Evolutionary conservation across 2,888 invertebrate species (phyloP).

Genomic region (Caenorhabditis zanzibari): DNA sequence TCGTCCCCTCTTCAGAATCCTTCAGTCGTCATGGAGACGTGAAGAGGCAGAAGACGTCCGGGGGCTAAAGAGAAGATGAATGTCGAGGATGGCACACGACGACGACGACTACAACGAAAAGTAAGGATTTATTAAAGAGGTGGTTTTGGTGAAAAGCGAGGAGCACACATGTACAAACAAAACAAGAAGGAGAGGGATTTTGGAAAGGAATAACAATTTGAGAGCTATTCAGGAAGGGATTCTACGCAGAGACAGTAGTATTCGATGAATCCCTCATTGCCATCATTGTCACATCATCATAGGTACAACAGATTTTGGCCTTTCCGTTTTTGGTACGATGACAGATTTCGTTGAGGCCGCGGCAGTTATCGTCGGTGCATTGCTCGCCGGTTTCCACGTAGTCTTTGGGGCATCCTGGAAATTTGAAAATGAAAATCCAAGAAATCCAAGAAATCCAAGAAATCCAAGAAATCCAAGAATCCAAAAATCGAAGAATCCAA

Average conservation of each 20-base stretch:
- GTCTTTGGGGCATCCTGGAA: conserved; percentile 79
- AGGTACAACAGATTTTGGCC: conserved; percentile 75
- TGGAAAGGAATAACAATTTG: not conserved
- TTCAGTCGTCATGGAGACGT: conserved; percentile 37
- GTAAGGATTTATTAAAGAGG: conserved; percentile 59
- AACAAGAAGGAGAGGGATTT: conserved; percentile 4
- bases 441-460: too few species aligned
- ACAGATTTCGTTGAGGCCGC: conserved; percentile 71
- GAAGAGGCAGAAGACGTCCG: not conserved
- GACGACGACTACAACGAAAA: conserved; percentile 8
- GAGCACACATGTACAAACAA: conserved; percentile 56
- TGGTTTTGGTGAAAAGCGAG: not conserved
- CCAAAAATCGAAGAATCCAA: too few species aligned
- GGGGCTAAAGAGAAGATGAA: conserved; percentile 3
- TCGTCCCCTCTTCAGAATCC: conserved; percentile 54
- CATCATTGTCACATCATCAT: conserved; percentile 63
- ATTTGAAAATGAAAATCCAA: not conserved
- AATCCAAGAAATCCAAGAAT: too few species aligned
- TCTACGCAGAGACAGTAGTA: not conserved
- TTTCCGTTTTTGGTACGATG: conserved; percentile 74
- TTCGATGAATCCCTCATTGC: conserved; percentile 37
- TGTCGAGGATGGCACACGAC: conserved; percentile 24
- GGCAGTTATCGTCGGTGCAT: conserved; percentile 71
- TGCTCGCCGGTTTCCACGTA: conserved; percentile 80
- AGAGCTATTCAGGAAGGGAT: not conserved